Conservation (phyloP, 2,113 vertebrate species). For the Trochalopteron elliotii region DNA sequence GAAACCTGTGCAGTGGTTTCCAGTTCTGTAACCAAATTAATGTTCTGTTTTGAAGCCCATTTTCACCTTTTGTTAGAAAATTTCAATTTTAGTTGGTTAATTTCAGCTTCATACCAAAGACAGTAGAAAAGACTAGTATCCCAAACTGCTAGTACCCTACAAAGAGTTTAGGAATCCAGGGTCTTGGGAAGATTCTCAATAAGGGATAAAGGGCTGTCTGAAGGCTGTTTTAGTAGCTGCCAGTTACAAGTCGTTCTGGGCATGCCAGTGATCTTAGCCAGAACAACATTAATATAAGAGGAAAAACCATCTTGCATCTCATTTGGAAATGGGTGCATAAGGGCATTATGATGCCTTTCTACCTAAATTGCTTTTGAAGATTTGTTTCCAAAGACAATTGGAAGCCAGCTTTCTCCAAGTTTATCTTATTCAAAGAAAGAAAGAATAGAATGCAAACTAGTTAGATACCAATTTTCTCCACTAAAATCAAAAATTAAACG, state of each 20-base stretch:
- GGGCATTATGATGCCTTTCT: background rate
- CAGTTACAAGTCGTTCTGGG: background rate
- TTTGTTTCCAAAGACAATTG: slow-evolving; percentile 1
- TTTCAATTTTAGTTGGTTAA: background rate
- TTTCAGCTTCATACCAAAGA: background rate
- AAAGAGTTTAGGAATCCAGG: background rate
- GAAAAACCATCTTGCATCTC: background rate
- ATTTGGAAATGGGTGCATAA: background rate
- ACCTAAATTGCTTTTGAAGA: background rate
- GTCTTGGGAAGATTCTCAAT: background rate
- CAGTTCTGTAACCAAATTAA: background rate
- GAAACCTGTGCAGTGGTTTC: background rate
- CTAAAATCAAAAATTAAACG: background rate
- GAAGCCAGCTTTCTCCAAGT: background rate
- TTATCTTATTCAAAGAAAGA: background rate
- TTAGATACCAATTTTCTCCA: background rate
- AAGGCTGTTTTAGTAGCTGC: background rate
- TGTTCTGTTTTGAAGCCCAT: background rate
- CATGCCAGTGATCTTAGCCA: background rate
- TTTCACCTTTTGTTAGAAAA: background rate
- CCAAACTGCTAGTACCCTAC: background rate
- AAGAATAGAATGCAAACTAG: background rate
- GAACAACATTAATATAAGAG: background rate
- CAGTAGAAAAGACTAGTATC: background rate
- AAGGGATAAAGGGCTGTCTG: background rate